Conservation (phyloP, 2,797 vertebrate genomes). For the Protosalanx chinensis region DNA sequence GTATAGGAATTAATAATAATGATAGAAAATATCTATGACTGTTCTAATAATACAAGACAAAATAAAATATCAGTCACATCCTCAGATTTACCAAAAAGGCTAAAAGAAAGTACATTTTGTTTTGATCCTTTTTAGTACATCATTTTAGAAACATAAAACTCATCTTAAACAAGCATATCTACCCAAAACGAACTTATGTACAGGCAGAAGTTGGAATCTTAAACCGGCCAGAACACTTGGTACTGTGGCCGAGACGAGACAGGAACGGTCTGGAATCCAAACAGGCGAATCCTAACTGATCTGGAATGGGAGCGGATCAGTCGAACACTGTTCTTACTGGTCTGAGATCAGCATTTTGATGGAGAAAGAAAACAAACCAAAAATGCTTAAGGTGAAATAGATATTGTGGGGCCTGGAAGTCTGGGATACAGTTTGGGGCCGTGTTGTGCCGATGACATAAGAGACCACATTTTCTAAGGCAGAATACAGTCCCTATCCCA, state of each 20-base stretch:
- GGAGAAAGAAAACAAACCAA: too few species aligned
- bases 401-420: background rate
- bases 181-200: slow-evolving; percentile 78
- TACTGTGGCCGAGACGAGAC: slow-evolving; percentile 59
- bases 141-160: slow-evolving; percentile 81
- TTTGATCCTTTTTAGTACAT: slow-evolving; percentile 83
- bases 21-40: slow-evolving; percentile 73
- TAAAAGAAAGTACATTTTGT: slow-evolving; percentile 82
- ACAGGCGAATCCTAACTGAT: slow-evolving; percentile 47
- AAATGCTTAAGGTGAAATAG: background rate
- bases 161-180: slow-evolving; percentile 75
- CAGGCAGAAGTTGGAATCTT: slow-evolving; percentile 67
- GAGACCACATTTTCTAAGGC: background rate
- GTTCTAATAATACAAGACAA: slow-evolving; percentile 71
- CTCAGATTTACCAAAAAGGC: slow-evolving; percentile 70
- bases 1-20: slow-evolving; percentile 75
- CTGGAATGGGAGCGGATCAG: slow-evolving; percentile 39
- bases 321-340: slow-evolving; percentile 32
- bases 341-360: slow-evolving; percentile 22
- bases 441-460: slow-evolving; percentile 46
- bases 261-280: slow-evolving; percentile 53
- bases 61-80: slow-evolving; percentile 72
- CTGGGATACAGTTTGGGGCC: slow-evolving; percentile 39
- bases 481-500: slow-evolving; percentile 26
- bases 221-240: slow-evolving; percentile 74